Evolutionary conservation across 2,113 vertebrate genomes (phyloP).

Genomic region (Scophthalmus maximus): DNA sequence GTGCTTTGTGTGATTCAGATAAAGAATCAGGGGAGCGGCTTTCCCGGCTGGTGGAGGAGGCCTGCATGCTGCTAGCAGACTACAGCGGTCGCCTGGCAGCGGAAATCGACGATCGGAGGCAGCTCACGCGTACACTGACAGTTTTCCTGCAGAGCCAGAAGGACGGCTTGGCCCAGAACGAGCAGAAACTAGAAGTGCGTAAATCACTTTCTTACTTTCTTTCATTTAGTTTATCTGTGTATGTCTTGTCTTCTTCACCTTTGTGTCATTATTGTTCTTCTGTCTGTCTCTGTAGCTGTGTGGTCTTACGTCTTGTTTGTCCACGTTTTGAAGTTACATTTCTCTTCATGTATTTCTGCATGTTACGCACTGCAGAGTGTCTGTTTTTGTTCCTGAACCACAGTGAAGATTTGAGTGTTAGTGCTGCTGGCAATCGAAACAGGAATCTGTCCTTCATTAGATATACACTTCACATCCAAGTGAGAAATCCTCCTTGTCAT

Average conservation of each 20-base stretch:
- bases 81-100: slow-evolving; percentile 98
- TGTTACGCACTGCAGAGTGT: background rate
- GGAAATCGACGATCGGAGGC: slow-evolving; percentile 97
- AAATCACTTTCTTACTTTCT: slow-evolving; percentile 71
- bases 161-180: slow-evolving; percentile 95
- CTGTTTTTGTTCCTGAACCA: too few relatives aligned
- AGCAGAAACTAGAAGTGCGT: slow-evolving; percentile 99
- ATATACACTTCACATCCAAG: background rate
- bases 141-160: slow-evolving; percentile 97
- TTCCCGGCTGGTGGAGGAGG: slow-evolving; percentile 88
- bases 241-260: slow-evolving; percentile 15
- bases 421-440: background rate
- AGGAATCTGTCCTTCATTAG: background rate
- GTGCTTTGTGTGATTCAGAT: slow-evolving; percentile 66
- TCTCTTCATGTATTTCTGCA: slow-evolving; percentile 31
- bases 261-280: slow-evolving; percentile 2
- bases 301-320: background rate
- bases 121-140: slow-evolving; percentile 93
- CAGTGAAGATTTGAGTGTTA: background rate
- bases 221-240: background rate
- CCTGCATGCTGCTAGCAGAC: slow-evolving; percentile 98
- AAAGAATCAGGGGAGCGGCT: slow-evolving; percentile 83
- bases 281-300: too few relatives aligned
- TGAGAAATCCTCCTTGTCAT: background rate
- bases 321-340: slow-evolving; percentile 7